Evolutionary conservation across 1,140 invertebrate species (phyloP), one percentile per base, ranked within the genome.

Genomic region (Musca domestica): DNA sequence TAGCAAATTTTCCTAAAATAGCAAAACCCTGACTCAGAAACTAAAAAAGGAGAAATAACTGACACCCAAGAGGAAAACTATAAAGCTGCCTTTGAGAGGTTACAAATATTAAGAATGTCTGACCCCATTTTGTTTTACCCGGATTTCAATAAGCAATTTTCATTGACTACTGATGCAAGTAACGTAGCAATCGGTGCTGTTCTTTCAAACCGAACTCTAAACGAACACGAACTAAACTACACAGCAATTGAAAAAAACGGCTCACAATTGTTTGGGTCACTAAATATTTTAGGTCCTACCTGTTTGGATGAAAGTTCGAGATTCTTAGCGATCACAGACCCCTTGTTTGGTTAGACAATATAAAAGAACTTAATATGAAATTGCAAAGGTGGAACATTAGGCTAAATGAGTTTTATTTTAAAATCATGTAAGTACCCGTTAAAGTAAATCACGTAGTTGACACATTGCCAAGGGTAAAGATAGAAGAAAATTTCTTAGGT

Each of bases 281-380:
- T 0, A 72, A 83, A 66, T 74, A 84, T 49, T 86, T 86, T 67
- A 66, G 79, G 67, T 74, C 80, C 23, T 87, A 85, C 72, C 67
- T 88, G 3, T 82, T 80, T 65, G 83, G 82, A 10, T 74, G 64
- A 30, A 74, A 83, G 48, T 87, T 87, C 70, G 82, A 70, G 20
- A 75, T 87, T 1, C 61, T 83, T 14, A 87, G 83, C 0, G 86
- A 88, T 69, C 84, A 87, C 69, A 74, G 75, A 71, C 81, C 84
- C 0, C 70, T 87, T 22, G 73, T 69, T 27, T 87, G 83, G 82
- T 69, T 87, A n/a, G n/a, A n/a, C n/a, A n/a, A n/a, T n/a, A n/a
- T n/a, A n/a, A n/a, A n/a, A n/a, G n/a, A n/a, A n/a, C n/a, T n/a
- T n/a, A n/a, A n/a, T n/a, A n/a, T n/a, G n/a, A n/a, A n/a, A n/a